Evolutionary conservation across 64 coral and sea anemone genomes (phyloP), one percentile per base, ranked within the genome.

Genomic region (Actinia equina): DNA sequence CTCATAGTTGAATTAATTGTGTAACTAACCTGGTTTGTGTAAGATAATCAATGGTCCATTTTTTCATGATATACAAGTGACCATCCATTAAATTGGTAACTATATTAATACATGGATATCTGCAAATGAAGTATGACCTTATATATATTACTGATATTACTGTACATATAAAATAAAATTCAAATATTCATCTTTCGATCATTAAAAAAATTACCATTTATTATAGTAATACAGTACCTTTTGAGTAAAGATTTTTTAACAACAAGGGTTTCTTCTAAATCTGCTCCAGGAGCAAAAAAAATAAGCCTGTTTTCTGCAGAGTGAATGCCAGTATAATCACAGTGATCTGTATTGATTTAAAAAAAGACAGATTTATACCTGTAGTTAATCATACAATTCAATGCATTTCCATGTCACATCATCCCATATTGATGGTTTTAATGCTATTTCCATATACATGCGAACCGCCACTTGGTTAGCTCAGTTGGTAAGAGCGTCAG

Each of bases 51-150:
- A 98, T 43, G 25, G 94, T 86, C 96, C 96, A 98, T 88, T 95
- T 98, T 76, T 98, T 98, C 42, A 98, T 91, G 43, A 98, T 90
- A 53, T 98, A 98, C 17, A 98, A 67, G 86, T 98, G 96, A 15
- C 89, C 93, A 93, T 98, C 96, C 80, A 95, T 88, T 37, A 98
- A 67, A 88, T 95, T 92, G 53, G 90, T 95, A 23, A 95, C 90
- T 80, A 98, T 95, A 79, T 98, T 95, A 7, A 98, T 92, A 42
- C 88, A 92, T 69, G 96, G 96, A 85, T 95, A 98, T 91, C 96
- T 98, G 53, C 43, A 82, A 92, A 18, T 53, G 57, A 64, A 84
- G 44, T 27, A 52, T 2, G 25, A 65, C 2, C n/a, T n/a, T n/a
- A n/a, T n/a, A n/a, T n/a, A n/a, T n/a, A n/a, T n/a, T n/a, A n/a